Evolutionary conservation across 2,888 invertebrate genomes (phyloP), one percentile per base, ranked within the genome.

Genomic region (Ischnus inquisitorius): DNA sequence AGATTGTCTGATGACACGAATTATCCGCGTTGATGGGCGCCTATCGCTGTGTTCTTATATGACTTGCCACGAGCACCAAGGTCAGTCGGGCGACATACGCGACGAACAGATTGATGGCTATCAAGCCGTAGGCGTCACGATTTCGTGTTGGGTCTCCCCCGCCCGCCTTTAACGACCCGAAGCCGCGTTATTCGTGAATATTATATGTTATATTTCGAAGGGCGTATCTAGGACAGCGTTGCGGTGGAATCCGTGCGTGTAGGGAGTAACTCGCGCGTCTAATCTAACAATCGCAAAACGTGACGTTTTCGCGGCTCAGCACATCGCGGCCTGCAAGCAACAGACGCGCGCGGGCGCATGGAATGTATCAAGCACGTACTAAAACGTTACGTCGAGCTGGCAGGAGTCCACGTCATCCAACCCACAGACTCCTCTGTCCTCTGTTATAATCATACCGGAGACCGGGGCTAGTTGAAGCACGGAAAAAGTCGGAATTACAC

Each of bases 121-220:
- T 75, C 39, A 51, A 14, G 3, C 72, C 60, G 77, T 82, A 67
- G 77, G 82, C 46, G 82, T 72, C 25, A n/a, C 39, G 14, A 41
- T 16, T 57, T 41, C 10, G 19, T 19, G 12, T 14, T 43, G 10
- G 34, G 4, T 34, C 34, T 34, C 6, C 34, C 34, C 34, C 8
- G 4, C 34, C 8, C 8, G 4, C 34, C 8, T 57, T 34, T 69
- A 28, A 8, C 19, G 28, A 51, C 10, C 12, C 3, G 34, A 19
- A 48, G 28, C 3, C n/a, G 2, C 10, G 34, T 34, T 34, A 34
- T 34, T 19, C 48, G 16, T 34, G 16, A 34, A 62, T 34, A 16
- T 54, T 54, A 46, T 46, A 46, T 46, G 6, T 46, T n/a, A 14
- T 6, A 60, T 60, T n/a, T 6, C 3, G 28, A 60, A 12, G 28